Conservation (phyloP, 2,113 vertebrate species). For the Tautogolabrus adspersus region DNA sequence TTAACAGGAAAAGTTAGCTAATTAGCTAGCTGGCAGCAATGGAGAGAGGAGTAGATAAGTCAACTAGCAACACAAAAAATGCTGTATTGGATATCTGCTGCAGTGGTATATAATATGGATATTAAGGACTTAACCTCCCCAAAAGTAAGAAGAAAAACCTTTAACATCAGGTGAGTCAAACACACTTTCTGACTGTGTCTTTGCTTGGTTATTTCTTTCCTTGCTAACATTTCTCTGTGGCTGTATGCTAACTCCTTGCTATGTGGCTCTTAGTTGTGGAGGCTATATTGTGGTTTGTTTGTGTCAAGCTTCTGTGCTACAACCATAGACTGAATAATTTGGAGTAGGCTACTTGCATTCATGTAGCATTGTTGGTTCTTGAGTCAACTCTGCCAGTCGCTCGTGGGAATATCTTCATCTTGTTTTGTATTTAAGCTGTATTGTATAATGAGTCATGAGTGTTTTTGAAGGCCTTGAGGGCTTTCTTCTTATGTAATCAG, state of each 20-base stretch:
- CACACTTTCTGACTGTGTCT: neutral
- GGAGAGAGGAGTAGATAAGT: neutral
- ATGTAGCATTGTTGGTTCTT: neutral
- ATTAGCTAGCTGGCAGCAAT: neutral
- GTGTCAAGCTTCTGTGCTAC: too few relatives aligned
- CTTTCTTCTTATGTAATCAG: too few relatives aligned
- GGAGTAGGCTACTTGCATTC: neutral
- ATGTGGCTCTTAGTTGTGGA: neutral
- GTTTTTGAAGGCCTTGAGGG: too few relatives aligned
- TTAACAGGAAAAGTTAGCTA: neutral
- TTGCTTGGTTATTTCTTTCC: neutral
- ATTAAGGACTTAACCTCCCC: neutral
- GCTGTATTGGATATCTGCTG: too few relatives aligned
- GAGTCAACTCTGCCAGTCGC: neutral
- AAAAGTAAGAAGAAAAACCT: neutral
- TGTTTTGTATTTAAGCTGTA: neutral
- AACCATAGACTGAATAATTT: neutral
- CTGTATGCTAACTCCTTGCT: neutral
- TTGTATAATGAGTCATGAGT: too few relatives aligned
- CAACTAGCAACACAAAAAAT: neutral
- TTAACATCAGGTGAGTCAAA: neutral
- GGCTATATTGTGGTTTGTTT: neutral
- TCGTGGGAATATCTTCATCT: neutral
- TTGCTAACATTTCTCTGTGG: neutral
- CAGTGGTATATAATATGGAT: neutral